phyloP scores from a whole-genome alignment of 2,113 vertebrate species.

The Lepidiolamprologus cunningtoni region DNA sequence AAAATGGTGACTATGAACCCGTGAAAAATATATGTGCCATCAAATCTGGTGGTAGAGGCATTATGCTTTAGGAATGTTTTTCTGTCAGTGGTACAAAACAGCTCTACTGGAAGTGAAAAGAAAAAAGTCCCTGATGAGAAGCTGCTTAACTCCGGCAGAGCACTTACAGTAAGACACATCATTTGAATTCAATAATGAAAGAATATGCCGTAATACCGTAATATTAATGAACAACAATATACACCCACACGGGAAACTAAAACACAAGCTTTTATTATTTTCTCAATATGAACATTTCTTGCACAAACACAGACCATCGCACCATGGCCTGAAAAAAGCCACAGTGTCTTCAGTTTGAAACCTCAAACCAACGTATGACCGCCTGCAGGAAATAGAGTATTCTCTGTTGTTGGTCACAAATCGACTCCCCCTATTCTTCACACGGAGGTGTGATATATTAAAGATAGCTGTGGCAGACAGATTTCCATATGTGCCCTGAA shows the following conservation, averaged over 20 bases:
- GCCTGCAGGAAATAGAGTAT: slow-evolving; percentile 18
- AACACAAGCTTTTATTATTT: neutral
- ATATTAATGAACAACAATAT: neutral
- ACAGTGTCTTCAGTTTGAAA: neutral
- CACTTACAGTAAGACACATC: neutral
- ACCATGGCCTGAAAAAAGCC: neutral
- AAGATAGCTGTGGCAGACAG: slow-evolving; percentile 40
- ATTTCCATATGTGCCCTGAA: slow-evolving; percentile 14
- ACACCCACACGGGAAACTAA: neutral
- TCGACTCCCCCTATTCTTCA: neutral
- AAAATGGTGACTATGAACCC: neutral
- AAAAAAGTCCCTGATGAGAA: neutral
- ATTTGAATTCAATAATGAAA: neutral
- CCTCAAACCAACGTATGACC: neutral
- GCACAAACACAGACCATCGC: neutral
- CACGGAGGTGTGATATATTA: slow-evolving; percentile 63
- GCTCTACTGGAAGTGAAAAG: neutral
- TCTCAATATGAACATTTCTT: neutral
- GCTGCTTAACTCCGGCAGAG: neutral
- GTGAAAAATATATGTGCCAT: neutral
- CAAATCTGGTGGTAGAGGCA: neutral
- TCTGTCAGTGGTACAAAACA: neutral
- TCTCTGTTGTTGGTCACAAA: slow-evolving; percentile 8
- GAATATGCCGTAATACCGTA: neutral
- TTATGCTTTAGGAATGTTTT: neutral